These are phyloP conservation scores for Azemiops feae DNA, from an alignment of 2,113 vertebrate genomes.

Conservation along the genomic window DNA sequence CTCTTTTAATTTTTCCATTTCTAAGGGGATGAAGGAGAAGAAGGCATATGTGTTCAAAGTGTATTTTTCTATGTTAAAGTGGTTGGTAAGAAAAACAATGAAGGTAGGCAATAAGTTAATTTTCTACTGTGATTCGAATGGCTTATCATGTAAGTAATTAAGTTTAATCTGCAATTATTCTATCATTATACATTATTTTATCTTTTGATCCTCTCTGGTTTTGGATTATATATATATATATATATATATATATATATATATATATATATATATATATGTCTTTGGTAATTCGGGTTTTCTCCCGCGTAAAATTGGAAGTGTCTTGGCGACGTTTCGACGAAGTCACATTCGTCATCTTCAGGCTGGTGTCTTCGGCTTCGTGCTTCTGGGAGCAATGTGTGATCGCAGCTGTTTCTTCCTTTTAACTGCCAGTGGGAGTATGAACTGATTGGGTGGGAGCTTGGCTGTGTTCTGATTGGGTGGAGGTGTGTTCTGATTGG, in stretches of 20 bases:
- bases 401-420: no score
- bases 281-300: no score
- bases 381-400: no score
- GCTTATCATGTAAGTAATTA: background rate
- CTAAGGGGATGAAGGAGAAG: background rate
- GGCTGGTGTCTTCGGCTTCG: no score
- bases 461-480: no score
- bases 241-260: background rate
- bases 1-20: background rate
- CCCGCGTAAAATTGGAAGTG: no score
- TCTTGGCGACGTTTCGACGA: no score
- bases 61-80: background rate
- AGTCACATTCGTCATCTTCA: no score
- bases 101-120: background rate
- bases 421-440: no score
- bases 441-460: no score
- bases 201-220: background rate
- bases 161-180: background rate
- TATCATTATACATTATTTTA: background rate
- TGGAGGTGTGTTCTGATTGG: no score
- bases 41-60: background rate
- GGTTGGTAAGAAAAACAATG: background rate
- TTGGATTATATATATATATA: background rate
- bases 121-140: background rate
- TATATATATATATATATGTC: no score